Evolutionary conservation across 2,888 invertebrate genomes (phyloP), one percentile per base, ranked within the genome.

Genomic region (Elgonia sp.): DNA sequence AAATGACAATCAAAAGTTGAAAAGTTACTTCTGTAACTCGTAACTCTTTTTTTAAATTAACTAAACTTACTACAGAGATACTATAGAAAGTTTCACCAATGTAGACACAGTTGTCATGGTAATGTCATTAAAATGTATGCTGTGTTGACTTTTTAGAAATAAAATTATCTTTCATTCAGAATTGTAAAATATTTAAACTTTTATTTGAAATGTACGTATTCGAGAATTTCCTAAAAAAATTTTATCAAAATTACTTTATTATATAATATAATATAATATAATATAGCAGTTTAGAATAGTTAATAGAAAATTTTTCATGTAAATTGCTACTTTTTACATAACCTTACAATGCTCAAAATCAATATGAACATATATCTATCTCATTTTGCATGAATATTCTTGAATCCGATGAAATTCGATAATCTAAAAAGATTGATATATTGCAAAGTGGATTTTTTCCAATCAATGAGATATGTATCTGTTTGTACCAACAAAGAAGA

Each of bases 41-140:
- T 63, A 67, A 67, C 67, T 46, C 46, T 67, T 46, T 67, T 67
- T 67, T 21, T 10, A 67, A 67, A 67, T 46, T 46, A 67, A 20
- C 18, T 20, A 42, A 46, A 10, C 46, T 67, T 67, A 14, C 67
- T 42, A 20, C 9, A 40, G 65, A 65, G 65, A 40, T 42, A 65
- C 42, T 20, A 42, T 20, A 20, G 18, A 65, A 65, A 65, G 65
- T 65, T 65, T 42, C 12, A 20, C 20, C 42, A 42, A 20, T 65
- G 42, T 21, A 65, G 65, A 65, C 42, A 42, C 65, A 65, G 20
- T 65, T 42, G 42, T 63, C 63, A 63, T 63, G 39, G 63, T 63
- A 39, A 63, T 63, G 16, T n/a, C 63, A 8, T 39, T 63, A 39
- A 63, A 63, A 63, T 63, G 29, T 29, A 29, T 29, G 5, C 29